Evolutionary conservation across 2,797 vertebrate genomes (phyloP).

Genomic region (Tinamus major): DNA sequence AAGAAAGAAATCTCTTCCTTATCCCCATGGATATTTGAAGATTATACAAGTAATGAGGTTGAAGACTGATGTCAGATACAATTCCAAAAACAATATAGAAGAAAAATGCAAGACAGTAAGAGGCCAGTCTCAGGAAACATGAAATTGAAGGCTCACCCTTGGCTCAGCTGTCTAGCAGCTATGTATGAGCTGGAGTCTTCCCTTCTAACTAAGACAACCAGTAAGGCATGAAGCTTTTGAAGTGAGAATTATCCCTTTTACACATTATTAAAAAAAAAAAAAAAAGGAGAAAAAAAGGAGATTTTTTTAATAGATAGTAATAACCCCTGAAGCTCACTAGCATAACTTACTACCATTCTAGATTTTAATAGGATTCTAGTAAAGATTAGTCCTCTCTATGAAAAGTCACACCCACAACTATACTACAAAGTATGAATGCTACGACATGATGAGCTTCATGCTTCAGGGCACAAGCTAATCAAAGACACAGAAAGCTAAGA

Average conservation of each 20-base stretch:
- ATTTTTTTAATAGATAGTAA: not conserved
- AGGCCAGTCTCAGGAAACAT: not conserved
- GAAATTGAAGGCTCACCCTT: not conserved
- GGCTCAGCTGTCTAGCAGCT: not conserved
- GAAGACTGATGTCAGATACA: not conserved
- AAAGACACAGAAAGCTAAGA: not conserved
- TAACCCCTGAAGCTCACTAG: not conserved
- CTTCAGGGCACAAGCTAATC: not conserved
- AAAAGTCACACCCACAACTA: not conserved
- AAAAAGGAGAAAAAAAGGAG: not conserved
- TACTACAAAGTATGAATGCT: not conserved
- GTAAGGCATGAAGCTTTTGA: not conserved
- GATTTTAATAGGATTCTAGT: not conserved
- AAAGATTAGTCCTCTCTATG: not conserved
- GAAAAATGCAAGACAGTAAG: not conserved
- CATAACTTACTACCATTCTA: not conserved
- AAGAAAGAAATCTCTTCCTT: slow-evolving; percentile 9
- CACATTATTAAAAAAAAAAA: not conserved
- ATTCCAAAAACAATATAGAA: not conserved
- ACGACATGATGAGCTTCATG: not conserved
- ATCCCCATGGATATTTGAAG: not conserved
- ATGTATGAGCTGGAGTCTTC: not conserved
- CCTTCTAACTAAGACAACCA: accelerated
- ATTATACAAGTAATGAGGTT: not conserved
- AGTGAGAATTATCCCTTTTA: not conserved